Percentiles rank a stretch among this genome's conserved stretches.
Conservation (phyloP, 2,113 vertebrate species). For the Phalacrocorax brasilianus region DNA sequence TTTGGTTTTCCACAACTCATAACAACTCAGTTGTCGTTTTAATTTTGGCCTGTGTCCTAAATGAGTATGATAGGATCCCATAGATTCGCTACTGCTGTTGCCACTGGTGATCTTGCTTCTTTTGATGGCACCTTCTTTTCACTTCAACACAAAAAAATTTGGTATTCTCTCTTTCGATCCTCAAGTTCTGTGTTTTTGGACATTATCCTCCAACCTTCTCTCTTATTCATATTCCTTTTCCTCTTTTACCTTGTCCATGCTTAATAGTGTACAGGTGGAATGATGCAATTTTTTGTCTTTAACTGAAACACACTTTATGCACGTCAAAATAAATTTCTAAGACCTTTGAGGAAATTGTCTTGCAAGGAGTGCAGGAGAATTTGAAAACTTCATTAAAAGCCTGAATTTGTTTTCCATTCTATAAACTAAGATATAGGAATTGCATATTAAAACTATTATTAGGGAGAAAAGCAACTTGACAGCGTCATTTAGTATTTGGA, state of each 20-base stretch:
- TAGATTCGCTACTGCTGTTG: not conserved
- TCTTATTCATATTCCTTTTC: not conserved
- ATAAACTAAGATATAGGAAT: not conserved
- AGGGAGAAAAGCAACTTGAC: not conserved
- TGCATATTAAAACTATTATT: not conserved
- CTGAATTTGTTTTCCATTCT: not conserved
- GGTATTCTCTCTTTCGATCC: not conserved
- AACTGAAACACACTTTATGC: not conserved
- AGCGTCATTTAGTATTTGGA: not conserved
- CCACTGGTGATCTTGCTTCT: not conserved
- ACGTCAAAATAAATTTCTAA: not conserved
- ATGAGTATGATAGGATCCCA: not conserved
- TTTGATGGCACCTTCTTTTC: not conserved
- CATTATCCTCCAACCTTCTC: accelerated
- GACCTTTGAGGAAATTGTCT: not conserved
- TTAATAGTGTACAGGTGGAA: not conserved
- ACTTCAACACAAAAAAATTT: not conserved
- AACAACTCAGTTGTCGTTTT: not conserved
- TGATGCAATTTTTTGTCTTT: not conserved
- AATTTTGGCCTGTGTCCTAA: not conserved
- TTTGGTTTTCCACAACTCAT: not conserved
- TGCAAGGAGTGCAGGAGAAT: not conserved
- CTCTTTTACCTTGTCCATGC: not conserved
- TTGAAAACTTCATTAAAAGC: not conserved
- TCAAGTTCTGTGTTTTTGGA: not conserved